Conservation (phyloP, 2,888 invertebrate species). For the Trachelus iudaicus region DNA sequence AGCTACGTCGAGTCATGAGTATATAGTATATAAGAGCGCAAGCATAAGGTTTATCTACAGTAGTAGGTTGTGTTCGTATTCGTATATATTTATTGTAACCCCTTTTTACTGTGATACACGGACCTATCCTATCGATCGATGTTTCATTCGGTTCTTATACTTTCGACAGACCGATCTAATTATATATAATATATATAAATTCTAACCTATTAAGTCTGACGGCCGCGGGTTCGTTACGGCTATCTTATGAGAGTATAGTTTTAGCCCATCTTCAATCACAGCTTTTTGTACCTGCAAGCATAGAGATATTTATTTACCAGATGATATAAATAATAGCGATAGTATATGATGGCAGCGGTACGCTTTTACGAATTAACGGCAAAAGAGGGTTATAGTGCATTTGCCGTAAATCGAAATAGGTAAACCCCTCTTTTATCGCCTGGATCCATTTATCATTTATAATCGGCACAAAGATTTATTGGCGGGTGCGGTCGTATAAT, state of each 20-base stretch:
- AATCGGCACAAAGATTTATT: neutral
- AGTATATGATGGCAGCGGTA: neutral
- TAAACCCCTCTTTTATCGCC: neutral
- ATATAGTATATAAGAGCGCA: neutral
- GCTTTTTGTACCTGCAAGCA: slow-evolving; percentile 56
- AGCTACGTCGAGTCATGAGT: neutral
- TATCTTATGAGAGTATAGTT: neutral
- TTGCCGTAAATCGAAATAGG: neutral
- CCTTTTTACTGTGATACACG: slow-evolving; percentile 21
- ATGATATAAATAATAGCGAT: slow-evolving; percentile 27
- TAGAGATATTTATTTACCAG: slow-evolving; percentile 55
- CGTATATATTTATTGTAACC: slow-evolving; percentile 10
- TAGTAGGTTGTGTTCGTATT: slow-evolving; percentile 6
- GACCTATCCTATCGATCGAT: slow-evolving; percentile 5
- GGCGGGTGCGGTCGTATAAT: neutral
- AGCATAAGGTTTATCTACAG: neutral
- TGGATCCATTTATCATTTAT: neutral
- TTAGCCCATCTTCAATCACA: neutral
- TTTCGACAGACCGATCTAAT: neutral
- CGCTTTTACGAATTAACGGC: neutral
- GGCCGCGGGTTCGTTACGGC: neutral
- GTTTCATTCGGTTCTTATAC: neutral
- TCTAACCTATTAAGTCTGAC: neutral
- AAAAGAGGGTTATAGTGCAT: neutral
- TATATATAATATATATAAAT: neutral